Evolutionary conservation across 53 echinoderm and acorn worm species (phyloP), one percentile per base, ranked within the genome.

Genomic region (Luidia sarsii): DNA sequence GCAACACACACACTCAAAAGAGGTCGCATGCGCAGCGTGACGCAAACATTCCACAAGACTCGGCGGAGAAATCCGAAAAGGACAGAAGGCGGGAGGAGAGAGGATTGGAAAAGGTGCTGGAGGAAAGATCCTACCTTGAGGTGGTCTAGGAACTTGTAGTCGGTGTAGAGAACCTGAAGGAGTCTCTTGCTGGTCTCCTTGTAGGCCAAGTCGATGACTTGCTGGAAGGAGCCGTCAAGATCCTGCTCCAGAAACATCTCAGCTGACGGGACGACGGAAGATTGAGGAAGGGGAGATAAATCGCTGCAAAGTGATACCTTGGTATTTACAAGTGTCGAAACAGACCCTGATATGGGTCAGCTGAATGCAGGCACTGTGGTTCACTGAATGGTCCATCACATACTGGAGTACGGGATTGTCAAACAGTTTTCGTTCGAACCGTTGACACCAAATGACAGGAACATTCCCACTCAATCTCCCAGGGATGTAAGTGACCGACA

Each of bases 61-160:
- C 15, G 8, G 8, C 8, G 46, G 46, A 8, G 8, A 10, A 15
- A 46, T 15, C 46, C 46, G 18, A 8, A 2, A 57, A 30, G 7
- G 24, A 23, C n/a, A n/a, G n/a, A n/a, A n/a, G n/a, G n/a, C n/a
- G n/a, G n/a, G n/a, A n/a, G n/a, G n/a, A n/a, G n/a, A n/a, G n/a
- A n/a, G n/a, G n/a, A n/a, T n/a, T n/a, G n/a, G n/a, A n/a, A n/a
- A n/a, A n/a, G n/a, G n/a, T n/a, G n/a, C n/a, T n/a, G n/a, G n/a
- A n/a, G n/a, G n/a, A n/a, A n/a, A n/a, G n/a, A n/a, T n/a, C 31
- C 33, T 77, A 96, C 96, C 96, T 96, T 96, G 13, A 96, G 86
- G 72, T 93, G 96, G 3, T 96, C 96, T 39, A 93, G 65, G 62
- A 96, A 96, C 69, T 90, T 96, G 87, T 79, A 95, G 49, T 90